Evolutionary conservation across 1,140 invertebrate genomes (phyloP).

Genomic region (Drosophila melanogaster): Release_6_plus_ISO1_MT NT_033777.3:21852001-21852500

Average conservation of each 20-base stretch:
- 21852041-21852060: constrained; percentile 35
- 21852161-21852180: constrained; percentile 8
- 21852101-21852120: constrained; percentile 36
- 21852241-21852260: too few species aligned
- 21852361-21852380: background rate
- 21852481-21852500: constrained; percentile 51
- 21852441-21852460: constrained; percentile 23
- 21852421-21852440: constrained; percentile 5
- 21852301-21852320: too few species aligned
- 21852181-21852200: constrained; percentile 3
- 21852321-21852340: too few species aligned
- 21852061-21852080: constrained; percentile 24
- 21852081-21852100: constrained; percentile 16
- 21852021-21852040: constrained; percentile 23
- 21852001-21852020: constrained; percentile 27
- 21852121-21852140: constrained; percentile 63
- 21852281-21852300: too few species aligned
- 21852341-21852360: too few species aligned
- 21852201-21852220: background rate
- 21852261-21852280: too few species aligned
- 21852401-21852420: background rate
- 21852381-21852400: background rate
- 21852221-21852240: too few species aligned
- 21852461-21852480: constrained; percentile 37
- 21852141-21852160: constrained; percentile 41